Percentiles rank a stretch among this genome's conserved stretches.
Conservation (phyloP, 2,797 vertebrate species). For the Rhabdophis nuchalis region DNA sequence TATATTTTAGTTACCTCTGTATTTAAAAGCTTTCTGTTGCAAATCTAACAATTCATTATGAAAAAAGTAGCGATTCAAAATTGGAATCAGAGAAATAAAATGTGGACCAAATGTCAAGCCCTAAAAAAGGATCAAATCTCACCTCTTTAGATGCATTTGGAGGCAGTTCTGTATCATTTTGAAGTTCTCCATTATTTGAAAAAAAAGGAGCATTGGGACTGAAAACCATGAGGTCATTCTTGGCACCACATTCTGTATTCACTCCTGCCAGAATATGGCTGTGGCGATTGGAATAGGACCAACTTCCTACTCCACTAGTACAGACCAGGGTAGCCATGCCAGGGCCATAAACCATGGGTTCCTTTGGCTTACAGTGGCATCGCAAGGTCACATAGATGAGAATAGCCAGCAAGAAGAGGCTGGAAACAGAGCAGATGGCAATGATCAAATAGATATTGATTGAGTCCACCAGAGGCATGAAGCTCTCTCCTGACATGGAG, state of each 20-base stretch:
- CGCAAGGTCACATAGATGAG: slow-evolving; percentile 47
- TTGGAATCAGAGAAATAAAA: not conserved
- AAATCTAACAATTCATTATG: not conserved
- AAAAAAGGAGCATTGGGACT: slow-evolving; percentile 45
- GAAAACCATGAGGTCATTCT: slow-evolving; percentile 64
- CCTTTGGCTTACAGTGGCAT: slow-evolving; percentile 37
- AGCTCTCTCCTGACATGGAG: not conserved
- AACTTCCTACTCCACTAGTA: not conserved
- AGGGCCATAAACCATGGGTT: not conserved
- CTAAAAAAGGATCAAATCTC: not conserved
- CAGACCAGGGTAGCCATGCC: not conserved
- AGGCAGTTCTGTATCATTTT: not conserved
- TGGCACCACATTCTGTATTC: slow-evolving; percentile 45
- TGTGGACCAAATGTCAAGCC: not conserved
- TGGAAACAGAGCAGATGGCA: slow-evolving; percentile 59
- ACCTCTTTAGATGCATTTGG: not conserved
- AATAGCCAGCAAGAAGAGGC: slow-evolving; percentile 57
- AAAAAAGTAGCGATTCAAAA: not conserved
- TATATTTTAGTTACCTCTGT: not conserved
- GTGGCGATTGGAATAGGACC: slow-evolving; percentile 16
- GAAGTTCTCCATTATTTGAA: slow-evolving; percentile 1
- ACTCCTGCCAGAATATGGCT: slow-evolving; percentile 61
- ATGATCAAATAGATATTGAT: slow-evolving; percentile 57
- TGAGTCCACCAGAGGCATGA: not conserved
- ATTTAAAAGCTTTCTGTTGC: not conserved